phyloP scores from a whole-genome alignment of 2,113 vertebrate genomes.

The Cyanoderma ruficeps region DNA sequence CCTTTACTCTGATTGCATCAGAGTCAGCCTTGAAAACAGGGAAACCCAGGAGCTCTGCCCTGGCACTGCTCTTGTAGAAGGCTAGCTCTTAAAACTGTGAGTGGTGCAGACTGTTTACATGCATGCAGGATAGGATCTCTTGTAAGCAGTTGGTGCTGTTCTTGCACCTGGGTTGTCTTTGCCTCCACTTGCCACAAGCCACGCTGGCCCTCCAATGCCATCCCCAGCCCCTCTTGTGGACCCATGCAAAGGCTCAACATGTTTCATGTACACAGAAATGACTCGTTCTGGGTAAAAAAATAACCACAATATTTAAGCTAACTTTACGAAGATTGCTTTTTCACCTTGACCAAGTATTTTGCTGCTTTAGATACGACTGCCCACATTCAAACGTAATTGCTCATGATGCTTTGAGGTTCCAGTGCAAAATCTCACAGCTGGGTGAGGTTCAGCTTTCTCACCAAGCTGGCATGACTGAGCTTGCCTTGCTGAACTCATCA shows the following conservation, averaged over 20 bases:
- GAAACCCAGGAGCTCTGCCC: neutral
- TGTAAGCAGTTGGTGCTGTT: neutral
- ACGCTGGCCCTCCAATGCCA: neutral
- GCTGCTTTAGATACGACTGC: slow-evolving; percentile 5
- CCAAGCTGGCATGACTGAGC: slow-evolving; percentile 44
- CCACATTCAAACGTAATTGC: slow-evolving; percentile 34
- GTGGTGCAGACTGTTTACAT: neutral
- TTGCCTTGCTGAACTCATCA: slow-evolving; percentile 62
- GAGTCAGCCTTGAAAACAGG: neutral
- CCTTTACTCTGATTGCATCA: neutral
- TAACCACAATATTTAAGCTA: neutral
- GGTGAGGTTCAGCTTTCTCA: slow-evolving; percentile 62
- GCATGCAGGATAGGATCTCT: neutral
- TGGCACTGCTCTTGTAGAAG: neutral
- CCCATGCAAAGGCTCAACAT: neutral
- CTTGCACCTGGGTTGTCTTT: neutral
- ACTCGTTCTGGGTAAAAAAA: neutral
- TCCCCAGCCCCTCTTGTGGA: neutral
- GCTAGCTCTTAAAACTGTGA: neutral
- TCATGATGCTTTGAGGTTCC: slow-evolving; percentile 41
- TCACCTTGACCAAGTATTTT: neutral
- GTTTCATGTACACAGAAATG: neutral
- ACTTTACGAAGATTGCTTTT: neutral
- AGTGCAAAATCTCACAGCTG: slow-evolving; percentile 36
- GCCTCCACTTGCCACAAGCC: neutral